Base-by-base conservation (phyloP, 2,888 invertebrate species). In the Aphrophora alni region DNA sequence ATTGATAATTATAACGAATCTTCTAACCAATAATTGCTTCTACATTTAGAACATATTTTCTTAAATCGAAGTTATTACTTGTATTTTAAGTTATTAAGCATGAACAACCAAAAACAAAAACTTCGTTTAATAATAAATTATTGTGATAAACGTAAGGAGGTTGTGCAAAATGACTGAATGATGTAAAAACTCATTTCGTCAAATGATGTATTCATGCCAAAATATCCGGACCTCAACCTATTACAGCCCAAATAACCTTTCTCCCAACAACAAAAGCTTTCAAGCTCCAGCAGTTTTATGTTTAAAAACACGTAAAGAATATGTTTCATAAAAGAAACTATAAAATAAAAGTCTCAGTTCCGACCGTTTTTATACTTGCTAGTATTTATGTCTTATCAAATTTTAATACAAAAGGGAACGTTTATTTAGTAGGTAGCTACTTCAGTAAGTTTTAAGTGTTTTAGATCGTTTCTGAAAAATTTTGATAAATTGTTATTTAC, bases 251-350 rank as follows among this genome's bases (percentile, higher is more conserved):
- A 59, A 59, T 59, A 59, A 59, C 59, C 21, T 59, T 10, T 59
- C 59, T 21, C 1, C 21, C 59, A 59, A 21, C 59, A 59, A 59
- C 59, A 59, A 59, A 59, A 59, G 59, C 59, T 59, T 59, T 59
- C 59, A 59, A 59, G 59, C 59, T 59, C 21, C 59, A 21, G 21
- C 59, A 59, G 59, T 59, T 59, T 59, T 59, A 59, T 59, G 59
- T 59, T 59, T 59, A 59, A 59, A 59, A 59, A 59, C 59, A 59
- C 59, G 59, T 59, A 59, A 59, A 59, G 59, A 59, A 59, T 59
- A 59, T 59, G 59, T 59, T 59, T 59, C 59, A 59, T 59, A 59
- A 59, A 59, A 59, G 59, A 59, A 7, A 21, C 59, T 21, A 59
- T 59, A 59, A 44, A 44, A 44, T 44, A 44, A 59, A 59, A 59